These are phyloP conservation scores for Aurelia coerulea DNA, from an alignment of 30 jellyfish, hydroid and myxozoan genomes.

Conservation along the genomic window DNA sequence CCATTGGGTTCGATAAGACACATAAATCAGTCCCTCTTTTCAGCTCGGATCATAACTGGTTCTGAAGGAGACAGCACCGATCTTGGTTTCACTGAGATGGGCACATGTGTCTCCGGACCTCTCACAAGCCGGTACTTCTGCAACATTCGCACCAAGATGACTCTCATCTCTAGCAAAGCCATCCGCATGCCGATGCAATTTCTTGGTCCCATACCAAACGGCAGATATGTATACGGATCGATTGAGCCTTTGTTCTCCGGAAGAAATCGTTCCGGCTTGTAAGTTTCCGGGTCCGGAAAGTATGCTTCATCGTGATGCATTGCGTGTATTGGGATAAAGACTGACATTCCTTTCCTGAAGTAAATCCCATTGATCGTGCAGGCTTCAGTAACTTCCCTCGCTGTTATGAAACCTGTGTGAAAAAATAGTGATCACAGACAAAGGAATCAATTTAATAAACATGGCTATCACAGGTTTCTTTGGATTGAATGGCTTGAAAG, in stretches of 20 bases:
- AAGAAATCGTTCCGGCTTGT: slow-evolving; percentile 30
- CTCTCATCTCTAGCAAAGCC: slow-evolving; percentile 45
- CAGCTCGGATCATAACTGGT: slow-evolving; percentile 8
- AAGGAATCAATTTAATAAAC: too few species aligned
- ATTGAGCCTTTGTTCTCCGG: slow-evolving; percentile 11
- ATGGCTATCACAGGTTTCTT: too few species aligned
- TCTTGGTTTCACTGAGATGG: slow-evolving; percentile 7
- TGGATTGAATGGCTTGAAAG: too few species aligned
- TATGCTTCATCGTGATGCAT: slow-evolving; percentile 37
- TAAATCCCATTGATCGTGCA: slow-evolving; percentile 25
- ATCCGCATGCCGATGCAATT: slow-evolving; percentile 62
- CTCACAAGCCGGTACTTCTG: slow-evolving; percentile 29
- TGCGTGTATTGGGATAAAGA: slow-evolving; percentile 26
- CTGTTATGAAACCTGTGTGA: slow-evolving; percentile 11
- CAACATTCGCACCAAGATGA: slow-evolving; percentile 33
- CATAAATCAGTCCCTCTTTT: background rate
- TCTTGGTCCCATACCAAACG: slow-evolving; percentile 60
- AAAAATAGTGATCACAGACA: background rate
- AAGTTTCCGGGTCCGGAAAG: slow-evolving; percentile 45
- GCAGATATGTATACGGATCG: slow-evolving; percentile 19
- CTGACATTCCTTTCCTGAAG: background rate
- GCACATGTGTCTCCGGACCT: slow-evolving; percentile 23
- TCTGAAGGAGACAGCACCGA: slow-evolving; percentile 1
- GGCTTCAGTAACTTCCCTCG: slow-evolving; percentile 5
- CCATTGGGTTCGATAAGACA: too few species aligned